A percentile compares a stretch with the other conserved stretches of the same genome.
Conservation (phyloP, 1,140 invertebrate genomes). For the Temnothorax longispinosus region DNA sequence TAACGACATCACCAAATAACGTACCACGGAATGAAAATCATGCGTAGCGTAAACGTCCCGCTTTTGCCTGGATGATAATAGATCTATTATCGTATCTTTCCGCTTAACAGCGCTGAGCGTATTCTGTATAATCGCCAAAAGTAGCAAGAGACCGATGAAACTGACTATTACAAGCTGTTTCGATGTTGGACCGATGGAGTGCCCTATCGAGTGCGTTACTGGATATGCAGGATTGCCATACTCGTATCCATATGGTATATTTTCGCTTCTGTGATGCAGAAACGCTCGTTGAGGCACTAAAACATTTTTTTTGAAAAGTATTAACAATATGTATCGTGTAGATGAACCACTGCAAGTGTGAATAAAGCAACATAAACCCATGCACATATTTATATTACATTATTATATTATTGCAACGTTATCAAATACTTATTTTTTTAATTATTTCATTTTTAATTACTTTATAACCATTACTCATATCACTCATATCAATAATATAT, state of each 20-base stretch:
- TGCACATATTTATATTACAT: background rate
- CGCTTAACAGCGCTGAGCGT: constrained; percentile 78
- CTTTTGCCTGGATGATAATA: constrained; percentile 77
- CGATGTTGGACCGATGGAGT: constrained; percentile 75
- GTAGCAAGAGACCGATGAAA: constrained; percentile 83
- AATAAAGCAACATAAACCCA: background rate
- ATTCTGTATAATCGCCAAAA: constrained; percentile 84
- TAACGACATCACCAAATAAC: background rate
- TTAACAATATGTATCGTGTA: background rate
- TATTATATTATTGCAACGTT: background rate
- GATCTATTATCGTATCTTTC: constrained; percentile 79
- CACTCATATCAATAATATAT: background rate
- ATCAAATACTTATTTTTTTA: background rate
- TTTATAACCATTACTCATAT: background rate
- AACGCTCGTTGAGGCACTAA: constrained; percentile 52
- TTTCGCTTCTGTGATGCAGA: constrained; percentile 59
- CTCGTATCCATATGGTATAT: constrained; percentile 60
- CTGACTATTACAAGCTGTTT: constrained; percentile 83
- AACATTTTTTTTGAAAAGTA: constrained; percentile 41
- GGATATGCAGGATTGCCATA: constrained; percentile 68
- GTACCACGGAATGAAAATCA: constrained; percentile 74
- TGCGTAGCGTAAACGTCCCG: constrained; percentile 72
- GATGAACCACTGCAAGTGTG: background rate
- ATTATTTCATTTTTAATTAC: background rate
- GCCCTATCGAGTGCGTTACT: constrained; percentile 69